Conservation (phyloP, 2,888 invertebrate species). For the Orchesella flavescens region DNA sequence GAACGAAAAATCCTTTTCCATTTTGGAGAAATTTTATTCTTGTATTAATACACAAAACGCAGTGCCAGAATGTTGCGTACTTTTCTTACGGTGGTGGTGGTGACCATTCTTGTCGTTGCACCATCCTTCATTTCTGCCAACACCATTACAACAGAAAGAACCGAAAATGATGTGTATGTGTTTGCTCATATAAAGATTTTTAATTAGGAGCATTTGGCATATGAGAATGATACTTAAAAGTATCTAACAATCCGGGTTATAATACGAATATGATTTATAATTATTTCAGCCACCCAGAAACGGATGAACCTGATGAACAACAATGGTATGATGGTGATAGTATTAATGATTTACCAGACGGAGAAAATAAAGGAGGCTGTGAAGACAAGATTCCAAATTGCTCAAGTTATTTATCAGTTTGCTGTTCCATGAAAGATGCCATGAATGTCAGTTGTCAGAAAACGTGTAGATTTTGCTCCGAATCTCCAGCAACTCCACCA, state of each 20-base stretch:
- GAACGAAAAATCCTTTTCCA: too few relatives aligned
- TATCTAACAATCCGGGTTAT: too few relatives aligned
- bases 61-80: too few relatives aligned
- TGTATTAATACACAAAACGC: too few relatives aligned
- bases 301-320: background rate
- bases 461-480: conserved; percentile 55
- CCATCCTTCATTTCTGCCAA: background rate
- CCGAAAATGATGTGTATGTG: background rate
- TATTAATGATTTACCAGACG: background rate
- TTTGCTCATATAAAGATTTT: too few relatives aligned
- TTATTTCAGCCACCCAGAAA: background rate
- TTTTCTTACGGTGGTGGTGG: too few relatives aligned
- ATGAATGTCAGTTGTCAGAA: conserved; percentile 52
- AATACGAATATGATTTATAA: background rate
- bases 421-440: conserved; percentile 51
- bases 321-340: background rate
- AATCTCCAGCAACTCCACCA: conserved; percentile 21
- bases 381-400: conserved; percentile 52
- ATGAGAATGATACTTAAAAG: too few relatives aligned
- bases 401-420: conserved; percentile 15
- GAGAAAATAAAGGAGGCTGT: conserved; percentile 21
- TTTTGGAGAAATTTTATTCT: too few relatives aligned
- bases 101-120: too few relatives aligned
- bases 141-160: background rate
- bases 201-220: too few relatives aligned